phyloP scores from a whole-genome alignment of 2,797 vertebrate species.

The Pachyuromys duprasi region DNA sequence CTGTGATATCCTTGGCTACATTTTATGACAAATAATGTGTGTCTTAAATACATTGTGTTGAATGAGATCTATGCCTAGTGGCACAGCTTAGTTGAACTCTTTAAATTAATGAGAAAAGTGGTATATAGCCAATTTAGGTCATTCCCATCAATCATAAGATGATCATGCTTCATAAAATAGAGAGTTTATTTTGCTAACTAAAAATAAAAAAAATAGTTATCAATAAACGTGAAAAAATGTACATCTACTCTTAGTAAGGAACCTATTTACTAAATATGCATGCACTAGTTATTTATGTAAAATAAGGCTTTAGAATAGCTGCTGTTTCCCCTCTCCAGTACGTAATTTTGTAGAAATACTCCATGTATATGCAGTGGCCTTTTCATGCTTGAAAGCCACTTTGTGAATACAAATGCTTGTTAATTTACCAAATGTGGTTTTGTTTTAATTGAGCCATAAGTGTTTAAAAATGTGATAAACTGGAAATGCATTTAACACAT shows the following conservation, averaged over 20 bases:
- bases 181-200: background rate
- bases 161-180: background rate
- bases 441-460: background rate
- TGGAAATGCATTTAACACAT: background rate
- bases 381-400: background rate
- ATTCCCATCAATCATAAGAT: background rate
- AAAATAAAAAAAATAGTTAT: conserved; percentile 7
- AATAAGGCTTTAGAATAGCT: conserved; percentile 7
- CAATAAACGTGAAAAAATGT: background rate
- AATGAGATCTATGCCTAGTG: background rate
- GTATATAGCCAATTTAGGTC: background rate
- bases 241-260: background rate
- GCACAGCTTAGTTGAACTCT: background rate
- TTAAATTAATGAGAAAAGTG: conserved; percentile 11
- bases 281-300: background rate
- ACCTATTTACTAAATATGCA: background rate
- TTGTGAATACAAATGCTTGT: background rate
- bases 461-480: background rate
- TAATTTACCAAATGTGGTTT: background rate
- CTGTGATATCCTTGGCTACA: too few relatives aligned
- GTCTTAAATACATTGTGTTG: background rate
- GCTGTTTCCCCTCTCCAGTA: background rate
- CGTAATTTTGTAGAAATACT: background rate
- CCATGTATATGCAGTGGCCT: background rate
- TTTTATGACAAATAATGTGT: background rate